phyloP scores from a whole-genome alignment of 2,888 invertebrate species.

The Hydroisotoma schaefferi region DNA sequence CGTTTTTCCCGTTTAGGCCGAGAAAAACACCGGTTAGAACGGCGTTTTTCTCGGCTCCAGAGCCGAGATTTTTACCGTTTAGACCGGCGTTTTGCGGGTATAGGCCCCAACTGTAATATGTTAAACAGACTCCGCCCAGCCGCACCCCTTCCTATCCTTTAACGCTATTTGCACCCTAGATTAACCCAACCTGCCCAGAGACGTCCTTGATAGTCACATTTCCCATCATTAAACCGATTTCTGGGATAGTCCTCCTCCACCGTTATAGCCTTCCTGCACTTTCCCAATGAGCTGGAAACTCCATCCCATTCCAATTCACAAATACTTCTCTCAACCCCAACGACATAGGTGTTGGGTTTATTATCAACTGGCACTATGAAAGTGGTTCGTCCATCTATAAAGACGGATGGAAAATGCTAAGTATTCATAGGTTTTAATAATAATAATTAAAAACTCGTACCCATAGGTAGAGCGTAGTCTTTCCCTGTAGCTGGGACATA shows the following conservation, averaged over 20 bases:
- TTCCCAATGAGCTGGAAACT: not conserved
- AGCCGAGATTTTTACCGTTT: too few relatives aligned
- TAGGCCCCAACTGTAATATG: too few relatives aligned
- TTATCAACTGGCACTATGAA: constrained; percentile 9
- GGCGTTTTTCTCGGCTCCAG: too few relatives aligned
- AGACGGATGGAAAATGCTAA: not conserved
- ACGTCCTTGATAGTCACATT: constrained; percentile 68
- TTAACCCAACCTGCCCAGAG: constrained; percentile 63
- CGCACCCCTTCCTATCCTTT: too few relatives aligned
- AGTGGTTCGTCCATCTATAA: constrained; percentile 9
- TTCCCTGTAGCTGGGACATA: constrained; percentile 12
- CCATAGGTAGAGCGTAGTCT: not conserved
- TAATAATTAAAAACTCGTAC: constrained; percentile 5
- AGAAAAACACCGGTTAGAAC: too few relatives aligned
- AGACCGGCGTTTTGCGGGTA: too few relatives aligned
- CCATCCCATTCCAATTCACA: constrained; percentile 8
- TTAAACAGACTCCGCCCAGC: too few relatives aligned
- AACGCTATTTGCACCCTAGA: not conserved
- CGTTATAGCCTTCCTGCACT: constrained; percentile 55
- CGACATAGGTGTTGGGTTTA: constrained; percentile 8
- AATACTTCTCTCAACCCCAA: constrained; percentile 10
- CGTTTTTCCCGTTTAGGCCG: too few relatives aligned
- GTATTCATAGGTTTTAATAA: not conserved
- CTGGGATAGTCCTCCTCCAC: constrained; percentile 56
- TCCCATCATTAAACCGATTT: constrained; percentile 72